phyloP scores from a whole-genome alignment of 2,797 vertebrate genomes.

The Lepilemur ruficaudatus region DNA sequence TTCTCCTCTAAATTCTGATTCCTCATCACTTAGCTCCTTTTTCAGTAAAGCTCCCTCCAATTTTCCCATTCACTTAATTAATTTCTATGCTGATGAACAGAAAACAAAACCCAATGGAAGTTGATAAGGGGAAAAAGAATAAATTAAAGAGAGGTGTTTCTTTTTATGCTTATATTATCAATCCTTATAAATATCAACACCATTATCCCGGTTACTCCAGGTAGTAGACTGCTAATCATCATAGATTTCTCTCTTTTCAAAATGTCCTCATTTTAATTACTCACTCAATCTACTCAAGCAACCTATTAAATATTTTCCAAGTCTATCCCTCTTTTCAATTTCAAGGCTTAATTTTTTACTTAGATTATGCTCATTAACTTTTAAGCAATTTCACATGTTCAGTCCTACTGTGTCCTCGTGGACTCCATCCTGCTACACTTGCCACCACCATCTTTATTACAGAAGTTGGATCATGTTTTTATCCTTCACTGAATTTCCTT shows the following conservation, averaged over 20 bases:
- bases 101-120: neutral
- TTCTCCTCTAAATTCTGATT: neutral
- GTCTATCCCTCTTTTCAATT: neutral
- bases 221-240: neutral
- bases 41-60: neutral
- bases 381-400: neutral
- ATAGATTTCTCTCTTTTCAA: neutral
- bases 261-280: neutral
- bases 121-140: neutral
- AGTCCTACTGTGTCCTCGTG: neutral
- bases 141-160: neutral
- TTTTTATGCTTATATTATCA: neutral
- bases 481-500: neutral
- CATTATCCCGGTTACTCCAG: neutral
- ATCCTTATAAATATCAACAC: neutral
- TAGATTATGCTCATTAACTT: neutral
- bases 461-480: neutral
- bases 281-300: neutral
- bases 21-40: neutral
- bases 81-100: neutral
- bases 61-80: neutral
- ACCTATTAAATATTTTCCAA: neutral
- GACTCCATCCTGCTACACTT: neutral
- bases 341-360: neutral
- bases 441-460: neutral